Evolutionary conservation across 2,797 vertebrate genomes (phyloP), one percentile per base, ranked within the genome.

Genomic region (Aphelocoma californica): DNA sequence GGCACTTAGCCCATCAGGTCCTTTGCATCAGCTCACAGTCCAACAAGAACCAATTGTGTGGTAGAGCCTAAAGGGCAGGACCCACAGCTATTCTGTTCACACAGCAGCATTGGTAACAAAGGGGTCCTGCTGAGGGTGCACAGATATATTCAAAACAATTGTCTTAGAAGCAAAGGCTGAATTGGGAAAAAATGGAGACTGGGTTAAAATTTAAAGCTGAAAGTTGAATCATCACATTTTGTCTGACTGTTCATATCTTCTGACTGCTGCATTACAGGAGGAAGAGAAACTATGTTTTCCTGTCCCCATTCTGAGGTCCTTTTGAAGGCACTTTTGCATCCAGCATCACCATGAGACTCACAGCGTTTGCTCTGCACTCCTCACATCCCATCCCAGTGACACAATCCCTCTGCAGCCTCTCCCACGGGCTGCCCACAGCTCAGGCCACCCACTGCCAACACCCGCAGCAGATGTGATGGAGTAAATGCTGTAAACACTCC

Each of bases 271-370:
- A 83, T 86, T 92, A 81, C 64, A 71, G 32, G n/a, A 79, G 58
- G 56, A 84, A 92, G 65, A 80, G 90, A 91, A 77, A 20, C 58
- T 70, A 29, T 80, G 57, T 62, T 91, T 95, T 94, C 66, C 75
- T 81, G 34, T 24, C 66, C 47, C 73, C 38, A 8, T 64, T 45
- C 85, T 73, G 86, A 92, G 69, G 50, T 47, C 32, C 75, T 87
- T 86, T 81, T 82, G 62, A 94, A 93, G 86, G 50, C 51, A 44
- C 31, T 94, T 95, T 83, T 81, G 50, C 81, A 93, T 77, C 73
- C 80, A 95, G 62, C 61, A 74, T 51, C 74, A 38, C 67, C 28
- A 7, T 32, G 40, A 88, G 73, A 82, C 58, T 54, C 86, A 48
- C 71, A 77, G 51, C 1, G 0, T 20, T 44, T 2, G 1, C n/a